These are phyloP conservation scores for Oenanthe melanoleuca DNA, from an alignment of 2,113 vertebrate genomes.

Conservation along the genomic window DNA sequence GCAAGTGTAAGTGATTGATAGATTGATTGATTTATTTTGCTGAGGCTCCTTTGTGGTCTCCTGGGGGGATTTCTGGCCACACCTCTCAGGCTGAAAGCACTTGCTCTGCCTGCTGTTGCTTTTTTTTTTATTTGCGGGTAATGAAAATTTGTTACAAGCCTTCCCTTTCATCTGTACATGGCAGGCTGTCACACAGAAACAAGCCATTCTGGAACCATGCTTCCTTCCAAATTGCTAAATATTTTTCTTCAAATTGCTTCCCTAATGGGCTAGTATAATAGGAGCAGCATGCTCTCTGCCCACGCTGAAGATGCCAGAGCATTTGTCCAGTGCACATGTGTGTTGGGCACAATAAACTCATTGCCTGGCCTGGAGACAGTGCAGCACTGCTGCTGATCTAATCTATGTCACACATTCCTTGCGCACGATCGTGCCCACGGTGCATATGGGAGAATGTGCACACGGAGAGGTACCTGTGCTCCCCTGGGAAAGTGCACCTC, in stretches of 20 bases:
- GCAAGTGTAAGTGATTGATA: constrained; percentile 76
- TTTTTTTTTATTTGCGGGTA: constrained; percentile 76
- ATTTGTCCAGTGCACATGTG: constrained; percentile 83
- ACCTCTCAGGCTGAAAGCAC: constrained; percentile 79
- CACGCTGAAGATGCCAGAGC: constrained; percentile 79
- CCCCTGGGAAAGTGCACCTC: neutral
- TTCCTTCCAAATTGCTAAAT: constrained; percentile 83
- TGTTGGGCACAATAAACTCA: constrained; percentile 73
- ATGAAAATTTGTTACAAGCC: constrained; percentile 82
- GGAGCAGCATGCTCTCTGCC: constrained; percentile 79
- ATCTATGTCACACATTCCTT: neutral
- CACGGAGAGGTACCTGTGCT: neutral
- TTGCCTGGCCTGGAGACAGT: constrained; percentile 64
- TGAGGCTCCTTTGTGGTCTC: constrained; percentile 79
- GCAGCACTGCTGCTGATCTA: constrained; percentile 52
- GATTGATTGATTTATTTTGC: constrained; percentile 84
- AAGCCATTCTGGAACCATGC: constrained; percentile 77
- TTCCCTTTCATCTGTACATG: constrained; percentile 81
- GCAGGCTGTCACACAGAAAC: constrained; percentile 81
- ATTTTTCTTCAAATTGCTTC: constrained; percentile 83
- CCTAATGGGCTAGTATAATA: constrained; percentile 82
- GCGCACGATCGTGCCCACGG: neutral
- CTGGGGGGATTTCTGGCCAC: constrained; percentile 78
- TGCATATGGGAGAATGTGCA: neutral
- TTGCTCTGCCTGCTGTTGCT: constrained; percentile 80